These are phyloP conservation scores for Cartodere bifasciata DNA, from an alignment of 2,888 invertebrate species.

Conservation along the genomic window DNA sequence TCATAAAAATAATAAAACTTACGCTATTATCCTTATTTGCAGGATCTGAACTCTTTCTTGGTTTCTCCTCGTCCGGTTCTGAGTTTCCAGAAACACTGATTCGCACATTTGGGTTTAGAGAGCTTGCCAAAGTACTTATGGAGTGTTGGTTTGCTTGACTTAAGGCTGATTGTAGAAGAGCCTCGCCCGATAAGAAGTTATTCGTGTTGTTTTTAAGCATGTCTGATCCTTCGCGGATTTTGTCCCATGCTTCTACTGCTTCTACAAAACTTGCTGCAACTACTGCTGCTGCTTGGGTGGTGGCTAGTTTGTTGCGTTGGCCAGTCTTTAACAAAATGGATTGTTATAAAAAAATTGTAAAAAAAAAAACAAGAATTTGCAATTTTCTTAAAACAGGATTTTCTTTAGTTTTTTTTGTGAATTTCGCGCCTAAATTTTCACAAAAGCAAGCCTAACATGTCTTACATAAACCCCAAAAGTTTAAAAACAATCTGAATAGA, in stretches of 20 bases:
- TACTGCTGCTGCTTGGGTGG: slow-evolving; percentile 26
- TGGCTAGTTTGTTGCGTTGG: slow-evolving; percentile 30
- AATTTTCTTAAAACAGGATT: no score
- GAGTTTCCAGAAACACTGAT: slow-evolving; percentile 35
- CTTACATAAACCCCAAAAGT: no score
- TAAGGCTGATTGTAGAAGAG: slow-evolving; percentile 25
- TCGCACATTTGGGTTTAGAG: slow-evolving; percentile 34
- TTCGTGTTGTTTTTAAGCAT: slow-evolving; percentile 67
- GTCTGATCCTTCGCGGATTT: slow-evolving; percentile 56
- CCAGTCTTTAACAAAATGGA: no score
- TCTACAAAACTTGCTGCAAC: slow-evolving; percentile 38
- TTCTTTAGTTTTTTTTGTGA: no score
- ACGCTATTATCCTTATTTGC: slow-evolving; percentile 3
- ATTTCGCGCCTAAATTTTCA: no score
- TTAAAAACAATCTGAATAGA: no score
- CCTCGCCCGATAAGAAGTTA: slow-evolving; percentile 59
- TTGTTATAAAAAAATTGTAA: no score
- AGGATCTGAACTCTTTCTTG: no score
- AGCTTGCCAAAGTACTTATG: slow-evolving; percentile 32
- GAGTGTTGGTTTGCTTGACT: slow-evolving; percentile 25
- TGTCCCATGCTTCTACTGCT: slow-evolving; percentile 50
- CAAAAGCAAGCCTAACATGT: no score
- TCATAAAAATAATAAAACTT: no score
- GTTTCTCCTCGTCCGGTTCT: slow-evolving; percentile 26
- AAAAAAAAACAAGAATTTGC: no score